phyloP scores from a whole-genome alignment of 2,113 vertebrate genomes.

The Conger conger region DNA sequence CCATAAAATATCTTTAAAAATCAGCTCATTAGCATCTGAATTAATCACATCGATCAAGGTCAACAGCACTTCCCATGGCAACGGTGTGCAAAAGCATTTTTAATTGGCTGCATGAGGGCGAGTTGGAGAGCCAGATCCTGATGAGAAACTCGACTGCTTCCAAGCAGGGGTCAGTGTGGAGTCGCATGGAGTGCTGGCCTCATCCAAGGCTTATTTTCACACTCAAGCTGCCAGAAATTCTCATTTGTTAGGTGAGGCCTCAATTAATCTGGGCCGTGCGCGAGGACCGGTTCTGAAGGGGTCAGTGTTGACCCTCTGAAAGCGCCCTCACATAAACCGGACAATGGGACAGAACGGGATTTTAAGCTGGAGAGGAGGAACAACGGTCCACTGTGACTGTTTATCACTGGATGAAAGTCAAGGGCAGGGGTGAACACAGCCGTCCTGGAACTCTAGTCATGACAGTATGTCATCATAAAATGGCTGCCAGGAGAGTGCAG shows the following conservation, averaged over 20 bases:
- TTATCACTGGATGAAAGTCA: conserved; percentile 25
- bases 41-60: conserved; percentile 38
- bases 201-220: conserved; percentile 15
- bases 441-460: conserved; percentile 6
- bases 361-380: conserved; percentile 19
- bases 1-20: neutral
- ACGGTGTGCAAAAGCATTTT: conserved; percentile 20
- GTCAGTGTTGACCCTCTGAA: neutral
- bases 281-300: neutral
- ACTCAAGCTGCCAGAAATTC: neutral
- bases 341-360: neutral
- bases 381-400: conserved; percentile 27
- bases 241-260: conserved; percentile 17
- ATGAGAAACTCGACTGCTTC: conserved; percentile 26
- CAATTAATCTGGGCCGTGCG: conserved; percentile 18
- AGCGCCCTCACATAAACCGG: neutral
- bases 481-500: conserved; percentile 1
- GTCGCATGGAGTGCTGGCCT: neutral
- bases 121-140: conserved; percentile 12
- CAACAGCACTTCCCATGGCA: conserved; percentile 32
- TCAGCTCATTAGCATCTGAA: conserved; percentile 19
- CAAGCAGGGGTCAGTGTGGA: conserved; percentile 1
- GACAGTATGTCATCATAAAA: conserved; percentile 29
- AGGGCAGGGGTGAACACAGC: conserved; percentile 22
- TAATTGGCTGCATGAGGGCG: conserved; percentile 20